A percentile compares a stretch with the other conserved stretches of the same genome.
Evolutionary conservation across 1,140 invertebrate species (phyloP).

Genomic region (Apis laboriosa): DNA sequence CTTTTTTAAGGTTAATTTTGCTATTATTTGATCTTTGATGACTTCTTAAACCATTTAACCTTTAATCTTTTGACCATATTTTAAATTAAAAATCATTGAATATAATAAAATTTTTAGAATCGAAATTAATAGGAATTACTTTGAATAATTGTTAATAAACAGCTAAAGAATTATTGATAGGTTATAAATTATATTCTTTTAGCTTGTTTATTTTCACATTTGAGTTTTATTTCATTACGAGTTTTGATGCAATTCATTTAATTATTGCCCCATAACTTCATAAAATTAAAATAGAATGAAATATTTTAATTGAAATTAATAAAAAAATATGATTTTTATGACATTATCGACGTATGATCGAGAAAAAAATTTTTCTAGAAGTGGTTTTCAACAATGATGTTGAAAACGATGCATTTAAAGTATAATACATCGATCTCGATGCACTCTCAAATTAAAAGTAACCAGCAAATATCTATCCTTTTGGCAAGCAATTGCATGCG

Average conservation of each 20-base stretch:
- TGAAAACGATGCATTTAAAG: slow-evolving; percentile 40
- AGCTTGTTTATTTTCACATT: not conserved
- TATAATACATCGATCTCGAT: slow-evolving; percentile 31
- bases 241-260: slow-evolving; percentile 32
- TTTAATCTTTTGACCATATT: not conserved
- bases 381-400: not conserved
- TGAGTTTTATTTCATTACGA: slow-evolving; percentile 4
- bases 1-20: not conserved
- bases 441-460: slow-evolving; percentile 32
- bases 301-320: not conserved
- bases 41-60: not conserved
- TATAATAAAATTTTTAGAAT: not conserved
- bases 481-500: slow-evolving; percentile 63
- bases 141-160: not conserved
- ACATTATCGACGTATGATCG: too few relatives aligned
- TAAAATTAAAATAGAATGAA: not conserved
- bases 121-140: not conserved
- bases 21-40: not conserved
- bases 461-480: slow-evolving; percentile 46
- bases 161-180: not conserved
- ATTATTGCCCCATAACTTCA: slow-evolving; percentile 6
- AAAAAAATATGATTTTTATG: not conserved
- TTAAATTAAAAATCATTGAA: not conserved
- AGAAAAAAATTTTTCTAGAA: not conserved
- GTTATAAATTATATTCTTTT: not conserved